A percentile compares a stretch with the other conserved stretches of the same genome.
These are phyloP conservation scores for Nomada ferruginata DNA, from an alignment of 2,888 invertebrate genomes.

Conservation along the genomic window DNA sequence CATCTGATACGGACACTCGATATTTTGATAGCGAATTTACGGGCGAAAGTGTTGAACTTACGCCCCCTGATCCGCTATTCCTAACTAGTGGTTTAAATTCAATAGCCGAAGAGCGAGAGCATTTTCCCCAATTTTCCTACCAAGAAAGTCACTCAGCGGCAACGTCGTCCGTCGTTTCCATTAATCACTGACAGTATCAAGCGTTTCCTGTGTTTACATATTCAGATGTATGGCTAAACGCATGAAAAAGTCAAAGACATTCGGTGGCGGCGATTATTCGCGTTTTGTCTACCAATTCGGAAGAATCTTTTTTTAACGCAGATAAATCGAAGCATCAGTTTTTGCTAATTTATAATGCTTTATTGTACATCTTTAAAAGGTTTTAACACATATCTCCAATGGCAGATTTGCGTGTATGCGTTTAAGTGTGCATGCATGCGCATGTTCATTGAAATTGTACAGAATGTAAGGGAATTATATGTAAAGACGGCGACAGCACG, in stretches of 20 bases:
- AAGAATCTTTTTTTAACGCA: constrained; percentile 45
- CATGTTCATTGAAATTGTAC: constrained; percentile 64
- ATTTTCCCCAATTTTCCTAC: constrained; percentile 89
- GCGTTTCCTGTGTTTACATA: constrained; percentile 62
- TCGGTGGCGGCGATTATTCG: constrained; percentile 53
- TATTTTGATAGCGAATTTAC: constrained; percentile 99
- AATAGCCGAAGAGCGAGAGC: constrained; percentile 88
- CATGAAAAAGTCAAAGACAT: constrained; percentile 66
- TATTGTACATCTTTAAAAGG: constrained; percentile 72
- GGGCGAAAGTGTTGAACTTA: constrained; percentile 97
- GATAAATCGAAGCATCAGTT: constrained; percentile 59
- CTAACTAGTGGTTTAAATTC: constrained; percentile 85
- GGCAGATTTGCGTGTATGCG: constrained; percentile 59
- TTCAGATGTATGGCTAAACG: constrained; percentile 69
- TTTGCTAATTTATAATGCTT: constrained; percentile 68
- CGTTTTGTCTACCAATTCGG: constrained; percentile 60
- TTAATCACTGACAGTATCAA: constrained; percentile 82
- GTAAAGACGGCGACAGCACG: too few species aligned
- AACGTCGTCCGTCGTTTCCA: constrained; percentile 82
- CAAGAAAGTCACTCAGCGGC: constrained; percentile 83
- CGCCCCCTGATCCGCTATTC: constrained; percentile 92
- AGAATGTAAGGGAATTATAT: too few species aligned
- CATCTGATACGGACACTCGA: constrained; percentile 97
- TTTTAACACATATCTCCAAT: constrained; percentile 78
- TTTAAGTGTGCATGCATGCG: constrained; percentile 45